Evolutionary conservation across 2,797 vertebrate species (phyloP), one percentile per base, ranked within the genome.

Genomic region (Pelodytes ibericus): DNA sequence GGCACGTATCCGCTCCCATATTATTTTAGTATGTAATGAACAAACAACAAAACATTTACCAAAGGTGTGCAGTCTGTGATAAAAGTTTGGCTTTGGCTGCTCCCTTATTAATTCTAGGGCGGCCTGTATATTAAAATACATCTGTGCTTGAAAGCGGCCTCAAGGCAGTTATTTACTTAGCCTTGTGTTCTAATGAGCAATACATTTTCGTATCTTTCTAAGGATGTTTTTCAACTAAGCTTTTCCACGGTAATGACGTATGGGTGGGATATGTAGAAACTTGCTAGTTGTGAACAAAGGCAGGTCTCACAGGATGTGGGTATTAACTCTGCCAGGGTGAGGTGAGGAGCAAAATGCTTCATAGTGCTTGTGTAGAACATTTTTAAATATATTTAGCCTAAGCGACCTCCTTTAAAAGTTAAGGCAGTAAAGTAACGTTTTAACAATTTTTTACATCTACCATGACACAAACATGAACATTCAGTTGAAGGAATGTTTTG

Each of bases 231-330:
- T n/a, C n/a, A n/a, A n/a, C n/a, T n/a, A n/a, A n/a, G n/a, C n/a
- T n/a, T n/a, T n/a, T n/a, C n/a, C n/a, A n/a, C n/a, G n/a, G 65
- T 59, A 16, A 11, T 60, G 36, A 77, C 15, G 62, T 60, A 26
- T 16, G 53, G 41, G 30, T n/a, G 51, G 61, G 31, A 77, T 59
- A 39, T 77, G 75, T 66, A 77, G 67, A 66, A 71, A 77, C 75
- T 47, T 71, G 25, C 30, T 22, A 41, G 63, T 56, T 75, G 56
- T 51, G 57, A 64, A 77, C 67, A 64, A 41, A 24, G 7, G 22
- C 24, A 26, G 67, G 59, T 31, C 26, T 77, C 75, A 51, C 68
- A 71, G 75, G 75, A 77, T 77, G 75, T 77, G 75, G 75, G 36
- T 36, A 58, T 51, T 57, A 30, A 15, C 31, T 65, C 47, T 63